Percentiles rank a stretch among this genome's conserved stretches.
Evolutionary conservation across 2,888 invertebrate genomes (phyloP).

Genomic region (Eupithecia centaureata): DNA sequence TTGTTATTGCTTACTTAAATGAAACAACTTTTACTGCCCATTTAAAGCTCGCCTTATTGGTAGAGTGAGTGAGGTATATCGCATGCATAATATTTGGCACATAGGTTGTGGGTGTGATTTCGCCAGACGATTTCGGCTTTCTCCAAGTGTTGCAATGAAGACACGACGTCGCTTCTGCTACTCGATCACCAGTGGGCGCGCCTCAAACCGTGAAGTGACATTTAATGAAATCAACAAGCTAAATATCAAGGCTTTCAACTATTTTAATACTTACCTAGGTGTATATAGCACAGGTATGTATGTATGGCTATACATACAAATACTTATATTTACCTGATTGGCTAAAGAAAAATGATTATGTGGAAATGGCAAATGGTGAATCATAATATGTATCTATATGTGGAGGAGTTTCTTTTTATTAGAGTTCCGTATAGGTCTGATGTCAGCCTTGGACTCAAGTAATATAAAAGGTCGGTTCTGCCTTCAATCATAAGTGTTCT

Average conservation of each 20-base stretch:
- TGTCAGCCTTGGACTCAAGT: not conserved
- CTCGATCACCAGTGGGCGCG: constrained; percentile 8
- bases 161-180: constrained; percentile 45
- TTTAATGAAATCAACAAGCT: constrained; percentile 62
- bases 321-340: not conserved
- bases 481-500: not conserved
- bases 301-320: not conserved
- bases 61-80: constrained; percentile 57
- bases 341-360: not conserved
- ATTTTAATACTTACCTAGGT: constrained; percentile 43
- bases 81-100: constrained; percentile 71
- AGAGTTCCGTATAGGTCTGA: not conserved
- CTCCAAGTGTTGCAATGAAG: constrained; percentile 71
- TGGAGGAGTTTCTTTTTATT: constrained; percentile 58
- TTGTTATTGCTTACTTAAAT: constrained; percentile 47
- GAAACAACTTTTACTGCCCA: constrained; percentile 73
- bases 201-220: constrained; percentile 55
- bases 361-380: constrained; percentile 66
- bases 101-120: constrained; percentile 79
- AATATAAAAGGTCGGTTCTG: not conserved
- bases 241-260: constrained; percentile 78
- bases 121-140: constrained; percentile 77
- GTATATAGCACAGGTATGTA: too few species aligned
- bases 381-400: constrained; percentile 57
- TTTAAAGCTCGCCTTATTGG: constrained; percentile 53